phyloP scores from a whole-genome alignment of 2,888 invertebrate species.

The Drosophila birchii region DNA sequence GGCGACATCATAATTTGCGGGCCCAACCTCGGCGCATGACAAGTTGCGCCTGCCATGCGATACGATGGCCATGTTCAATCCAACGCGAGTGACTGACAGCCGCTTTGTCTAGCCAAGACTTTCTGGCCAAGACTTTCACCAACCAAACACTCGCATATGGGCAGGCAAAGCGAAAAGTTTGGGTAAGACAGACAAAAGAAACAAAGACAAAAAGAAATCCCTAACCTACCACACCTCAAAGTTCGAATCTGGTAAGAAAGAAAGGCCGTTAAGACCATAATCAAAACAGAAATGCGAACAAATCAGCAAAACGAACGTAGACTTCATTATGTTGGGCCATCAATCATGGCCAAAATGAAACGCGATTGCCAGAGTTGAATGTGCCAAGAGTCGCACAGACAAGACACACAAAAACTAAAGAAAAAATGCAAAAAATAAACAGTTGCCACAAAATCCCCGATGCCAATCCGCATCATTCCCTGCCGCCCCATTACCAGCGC shows the following conservation, averaged over 20 bases:
- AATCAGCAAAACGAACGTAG: constrained; percentile 69
- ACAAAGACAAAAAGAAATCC: constrained; percentile 42
- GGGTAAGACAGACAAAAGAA: constrained; percentile 11
- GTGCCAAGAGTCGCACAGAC: constrained; percentile 35
- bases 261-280: constrained; percentile 66
- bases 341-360: constrained; percentile 74
- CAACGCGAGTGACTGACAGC: constrained; percentile 29
- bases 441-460: constrained; percentile 41
- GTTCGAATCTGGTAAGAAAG: constrained; percentile 47
- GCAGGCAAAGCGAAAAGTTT: not conserved
- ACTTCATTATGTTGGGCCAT: constrained; percentile 72
- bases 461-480: constrained; percentile 21
- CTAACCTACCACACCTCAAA: constrained; percentile 74
- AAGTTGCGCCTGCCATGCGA: constrained; percentile 38
- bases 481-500: constrained; percentile 5
- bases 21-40: constrained; percentile 44
- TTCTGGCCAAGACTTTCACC: constrained; percentile 50
- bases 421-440: constrained; percentile 24
- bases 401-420: constrained; percentile 32
- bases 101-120: constrained; percentile 37
- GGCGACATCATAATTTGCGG: constrained; percentile 56
- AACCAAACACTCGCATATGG: not conserved
- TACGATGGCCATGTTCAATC: constrained; percentile 47
- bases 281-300: constrained; percentile 74
- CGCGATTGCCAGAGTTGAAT: constrained; percentile 27